Evolutionary conservation across 1,140 invertebrate genomes (phyloP).

Genomic region (Gryllus bimaculatus): DNA sequence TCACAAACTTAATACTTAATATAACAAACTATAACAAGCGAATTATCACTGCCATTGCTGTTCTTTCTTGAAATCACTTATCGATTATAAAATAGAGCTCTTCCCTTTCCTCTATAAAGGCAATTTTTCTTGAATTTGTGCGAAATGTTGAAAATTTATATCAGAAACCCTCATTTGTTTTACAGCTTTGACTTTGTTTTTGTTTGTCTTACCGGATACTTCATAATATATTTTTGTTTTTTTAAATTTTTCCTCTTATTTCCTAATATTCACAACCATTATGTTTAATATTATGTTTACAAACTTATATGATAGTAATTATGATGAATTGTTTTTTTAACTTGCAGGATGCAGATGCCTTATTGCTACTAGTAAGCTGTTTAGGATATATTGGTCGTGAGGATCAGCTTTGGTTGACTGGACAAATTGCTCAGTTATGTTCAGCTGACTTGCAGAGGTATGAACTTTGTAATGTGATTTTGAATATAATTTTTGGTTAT

Average conservation of each 20-base stretch:
- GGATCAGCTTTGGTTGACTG: conserved; percentile 36
- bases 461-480: background rate
- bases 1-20: too few species aligned
- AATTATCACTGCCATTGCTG: too few species aligned
- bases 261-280: background rate
- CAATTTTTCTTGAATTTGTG: too few species aligned
- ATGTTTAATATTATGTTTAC: background rate
- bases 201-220: background rate
- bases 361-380: conserved; percentile 32
- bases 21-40: too few species aligned
- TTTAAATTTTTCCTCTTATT: too few species aligned
- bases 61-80: too few species aligned
- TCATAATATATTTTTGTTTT: background rate
- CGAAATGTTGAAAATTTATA: too few species aligned
- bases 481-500: background rate
- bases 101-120: too few species aligned
- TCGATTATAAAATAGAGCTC: too few species aligned
- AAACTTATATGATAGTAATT: background rate
- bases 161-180: too few species aligned
- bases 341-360: conserved; percentile 28
- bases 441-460: conserved; percentile 8
- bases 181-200: background rate
- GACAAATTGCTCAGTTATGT: conserved; percentile 34
- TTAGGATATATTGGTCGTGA: conserved; percentile 33
- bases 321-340: background rate